A percentile compares a stretch with the other conserved stretches of the same genome.
Conservation (phyloP, 2,888 invertebrate species). For the Theodoxus fluviatilis region DNA sequence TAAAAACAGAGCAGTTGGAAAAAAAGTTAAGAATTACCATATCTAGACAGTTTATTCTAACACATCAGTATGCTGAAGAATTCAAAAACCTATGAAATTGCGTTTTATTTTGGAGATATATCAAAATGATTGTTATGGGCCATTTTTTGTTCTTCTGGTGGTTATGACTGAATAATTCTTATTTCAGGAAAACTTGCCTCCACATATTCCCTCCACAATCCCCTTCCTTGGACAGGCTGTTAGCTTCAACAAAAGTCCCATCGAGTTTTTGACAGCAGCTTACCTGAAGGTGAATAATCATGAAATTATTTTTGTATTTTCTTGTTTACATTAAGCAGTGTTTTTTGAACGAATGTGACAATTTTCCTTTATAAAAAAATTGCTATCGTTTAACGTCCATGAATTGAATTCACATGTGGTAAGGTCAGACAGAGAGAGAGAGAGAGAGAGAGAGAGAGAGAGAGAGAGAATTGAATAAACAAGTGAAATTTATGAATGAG, state of each 20-base stretch:
- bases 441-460: too few species aligned
- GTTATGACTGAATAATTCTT: too few species aligned
- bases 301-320: not conserved
- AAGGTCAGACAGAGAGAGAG: too few species aligned
- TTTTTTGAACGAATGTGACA: not conserved
- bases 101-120: not conserved
- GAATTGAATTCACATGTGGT: too few species aligned
- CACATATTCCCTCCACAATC: conserved; percentile 42
- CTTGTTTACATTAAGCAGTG: not conserved
- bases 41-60: not conserved
- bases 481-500: too few species aligned
- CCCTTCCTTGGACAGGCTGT: conserved; percentile 58
- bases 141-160: not conserved
- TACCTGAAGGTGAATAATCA: conserved; percentile 47
- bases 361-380: not conserved
- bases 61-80: too few species aligned
- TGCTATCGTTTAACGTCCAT: too few species aligned
- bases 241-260: conserved; percentile 49
- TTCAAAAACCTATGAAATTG: too few species aligned
- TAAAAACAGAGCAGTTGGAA: too few species aligned
- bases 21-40: not conserved
- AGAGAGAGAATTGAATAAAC: too few species aligned
- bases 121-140: not conserved
- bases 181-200: conserved; percentile 34
- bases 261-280: conserved; percentile 52